A percentile compares a stretch with the other conserved stretches of the same genome.
These are phyloP conservation scores for Tringa solitaria DNA, from an alignment of 2,113 vertebrate genomes.

Conservation along the genomic window DNA sequence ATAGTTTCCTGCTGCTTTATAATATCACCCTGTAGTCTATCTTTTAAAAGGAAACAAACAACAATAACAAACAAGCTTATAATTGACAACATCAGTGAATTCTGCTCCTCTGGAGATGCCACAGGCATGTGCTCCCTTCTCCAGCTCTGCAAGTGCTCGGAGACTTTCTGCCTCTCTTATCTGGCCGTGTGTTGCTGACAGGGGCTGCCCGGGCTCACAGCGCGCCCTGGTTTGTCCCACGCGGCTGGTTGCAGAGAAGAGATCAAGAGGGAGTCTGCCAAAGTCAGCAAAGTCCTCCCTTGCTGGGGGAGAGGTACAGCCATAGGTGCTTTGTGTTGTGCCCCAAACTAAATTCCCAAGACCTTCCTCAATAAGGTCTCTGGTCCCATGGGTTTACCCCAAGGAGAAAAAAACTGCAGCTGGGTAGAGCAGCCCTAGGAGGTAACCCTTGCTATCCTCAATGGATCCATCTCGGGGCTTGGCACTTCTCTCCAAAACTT, in stretches of 20 bases:
- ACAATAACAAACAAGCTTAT: neutral
- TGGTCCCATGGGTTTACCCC: neutral
- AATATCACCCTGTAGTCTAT: neutral
- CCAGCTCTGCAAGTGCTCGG: neutral
- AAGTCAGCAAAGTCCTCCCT: neutral
- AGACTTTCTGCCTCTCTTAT: neutral
- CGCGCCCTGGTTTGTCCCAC: rapidly evolving
- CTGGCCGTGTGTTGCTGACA: rapidly evolving
- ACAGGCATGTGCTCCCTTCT: neutral
- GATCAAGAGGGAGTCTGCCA: neutral
- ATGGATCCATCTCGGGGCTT: neutral
- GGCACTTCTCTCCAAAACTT: neutral
- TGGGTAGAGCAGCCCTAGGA: neutral
- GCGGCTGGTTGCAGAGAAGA: neutral
- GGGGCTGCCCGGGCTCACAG: rapidly evolving
- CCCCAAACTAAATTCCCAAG: neutral
- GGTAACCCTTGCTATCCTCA: neutral
- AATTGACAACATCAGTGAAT: neutral
- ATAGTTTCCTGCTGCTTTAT: neutral
- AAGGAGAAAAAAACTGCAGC: neutral
- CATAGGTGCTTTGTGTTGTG: neutral
- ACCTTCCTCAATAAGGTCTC: neutral
- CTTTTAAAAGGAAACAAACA: neutral
- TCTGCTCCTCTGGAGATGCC: neutral
- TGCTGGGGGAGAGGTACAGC: neutral